Evolutionary conservation across 1,140 invertebrate species (phyloP), one percentile per base, ranked within the genome.

Genomic region (Scaptomyza pallida): DNA sequence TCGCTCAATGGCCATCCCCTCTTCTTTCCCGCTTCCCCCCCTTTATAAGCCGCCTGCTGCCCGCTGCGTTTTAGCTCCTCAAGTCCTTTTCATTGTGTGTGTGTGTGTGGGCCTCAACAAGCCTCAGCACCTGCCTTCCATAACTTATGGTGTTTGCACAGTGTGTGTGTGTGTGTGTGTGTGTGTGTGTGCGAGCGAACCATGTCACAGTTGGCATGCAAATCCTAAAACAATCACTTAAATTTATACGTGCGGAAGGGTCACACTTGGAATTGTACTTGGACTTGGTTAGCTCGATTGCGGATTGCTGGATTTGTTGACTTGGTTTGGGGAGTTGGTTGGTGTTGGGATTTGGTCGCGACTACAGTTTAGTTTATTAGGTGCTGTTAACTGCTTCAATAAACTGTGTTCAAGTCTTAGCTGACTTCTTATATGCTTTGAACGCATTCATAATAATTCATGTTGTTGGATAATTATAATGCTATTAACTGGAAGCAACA

Each of bases 221-320:
- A 75, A 75, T 75, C 68, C 55, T 67, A 57, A 72, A 75, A 75
- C 72, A 75, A 75, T 75, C 69, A 75, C 61, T 72, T 67, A 13
- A 67, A 72, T 30, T 72, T 61, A 40, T 63, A 59, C 72, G 54
- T 70, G 65, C 57, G 51, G 13, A 63, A 63, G 61, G 54, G 19
- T 71, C 52, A 40, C 68, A 63, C 60, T 56, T 56, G 35, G 16
- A 33, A 51, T 51, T 44, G 44, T 30, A 2, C 13, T 30, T 26
- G 26, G 43, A 6, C 10, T 57, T 17, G 19, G n/a, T 12, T 21
- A 21, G 19, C 19, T 2, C 2, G 19, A 21, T 21, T 33, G 30
- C 16, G 4, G n/a, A 30, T 30, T 30, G 26, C 6, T n/a, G n/a
- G n/a, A n/a, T n/a, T n/a, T n/a, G n/a, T n/a, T n/a, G n/a, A n/a